A percentile compares a stretch with the other conserved stretches of the same genome.
phyloP scores from a whole-genome alignment of 2,797 vertebrate species.

The Gallinago stenura region DNA sequence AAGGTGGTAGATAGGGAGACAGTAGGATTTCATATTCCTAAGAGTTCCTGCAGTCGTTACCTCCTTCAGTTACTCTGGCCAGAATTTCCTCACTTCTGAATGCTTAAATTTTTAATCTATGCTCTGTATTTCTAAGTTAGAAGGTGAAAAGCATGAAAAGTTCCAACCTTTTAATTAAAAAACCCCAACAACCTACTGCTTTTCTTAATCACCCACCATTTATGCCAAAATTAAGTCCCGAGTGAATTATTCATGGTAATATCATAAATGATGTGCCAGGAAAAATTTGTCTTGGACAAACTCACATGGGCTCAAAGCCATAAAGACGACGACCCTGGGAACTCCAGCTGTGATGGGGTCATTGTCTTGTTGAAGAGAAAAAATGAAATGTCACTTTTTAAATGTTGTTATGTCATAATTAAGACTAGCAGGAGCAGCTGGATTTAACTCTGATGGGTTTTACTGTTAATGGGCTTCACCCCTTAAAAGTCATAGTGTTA shows the following conservation, averaged over 20 bases:
- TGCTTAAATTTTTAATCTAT: not conserved
- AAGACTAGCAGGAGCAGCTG: not conserved
- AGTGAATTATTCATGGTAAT: not conserved
- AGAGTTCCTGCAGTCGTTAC: not conserved
- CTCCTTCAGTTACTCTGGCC: not conserved
- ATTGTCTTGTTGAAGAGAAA: not conserved
- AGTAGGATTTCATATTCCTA: not conserved
- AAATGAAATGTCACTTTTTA: not conserved
- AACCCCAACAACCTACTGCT: not conserved
- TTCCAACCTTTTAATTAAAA: not conserved
- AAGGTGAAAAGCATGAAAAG: not conserved
- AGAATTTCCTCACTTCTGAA: not conserved
- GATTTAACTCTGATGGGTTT: not conserved
- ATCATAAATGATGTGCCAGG: not conserved
- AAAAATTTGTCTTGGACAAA: not conserved
- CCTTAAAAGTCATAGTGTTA: not conserved
- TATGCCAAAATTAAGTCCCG: not conserved
- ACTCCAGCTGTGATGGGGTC: not conserved
- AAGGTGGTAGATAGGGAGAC: not conserved
- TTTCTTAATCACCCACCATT: not conserved
- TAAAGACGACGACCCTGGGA: not conserved
- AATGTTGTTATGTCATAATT: not conserved
- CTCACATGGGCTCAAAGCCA: not conserved
- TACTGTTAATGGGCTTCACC: not conserved
- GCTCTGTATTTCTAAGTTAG: not conserved